Percentiles rank a stretch among this genome's conserved stretches.
Evolutionary conservation across 2,113 vertebrate species (phyloP).

Genomic region (Eudyptes chrysolophus): DNA sequence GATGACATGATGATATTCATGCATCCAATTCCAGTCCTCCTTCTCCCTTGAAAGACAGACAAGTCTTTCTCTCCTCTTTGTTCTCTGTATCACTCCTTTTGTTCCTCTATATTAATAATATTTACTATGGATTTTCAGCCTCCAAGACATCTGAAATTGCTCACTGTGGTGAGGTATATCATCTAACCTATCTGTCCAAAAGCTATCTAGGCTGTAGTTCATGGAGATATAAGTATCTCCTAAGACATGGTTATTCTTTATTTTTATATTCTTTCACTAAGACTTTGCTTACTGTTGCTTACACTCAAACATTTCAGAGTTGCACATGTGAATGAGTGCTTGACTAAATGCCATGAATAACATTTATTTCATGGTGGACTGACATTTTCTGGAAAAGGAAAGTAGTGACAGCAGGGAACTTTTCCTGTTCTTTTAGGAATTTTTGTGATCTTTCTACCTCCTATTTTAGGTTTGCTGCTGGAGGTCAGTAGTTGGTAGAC

Average conservation of each 20-base stretch:
- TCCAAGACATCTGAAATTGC: neutral
- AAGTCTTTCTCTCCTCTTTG: neutral
- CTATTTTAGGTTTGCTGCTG: neutral
- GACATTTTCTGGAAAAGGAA: neutral
- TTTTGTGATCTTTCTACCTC: neutral
- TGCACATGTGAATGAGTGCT: neutral
- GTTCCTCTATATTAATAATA: neutral
- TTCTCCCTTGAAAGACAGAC: neutral
- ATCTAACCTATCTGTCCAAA: neutral
- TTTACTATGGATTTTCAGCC: neutral
- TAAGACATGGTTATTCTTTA: neutral
- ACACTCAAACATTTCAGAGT: neutral
- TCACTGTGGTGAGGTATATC: neutral
- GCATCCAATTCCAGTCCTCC: neutral
- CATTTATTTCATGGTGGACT: neutral
- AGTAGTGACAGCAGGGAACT: neutral
- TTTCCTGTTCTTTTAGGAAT: neutral
- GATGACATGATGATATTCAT: neutral
- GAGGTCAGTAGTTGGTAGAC: neutral
- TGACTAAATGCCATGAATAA: neutral
- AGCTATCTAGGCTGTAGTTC: neutral
- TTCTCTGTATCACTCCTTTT: neutral
- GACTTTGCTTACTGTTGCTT: neutral
- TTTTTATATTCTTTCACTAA: neutral
- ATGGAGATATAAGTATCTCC: neutral